Percentiles rank a stretch among this genome's conserved stretches.
Evolutionary conservation across 1,140 invertebrate genomes (phyloP).

Genomic region (Venustaconcha ellipsiformis): DNA sequence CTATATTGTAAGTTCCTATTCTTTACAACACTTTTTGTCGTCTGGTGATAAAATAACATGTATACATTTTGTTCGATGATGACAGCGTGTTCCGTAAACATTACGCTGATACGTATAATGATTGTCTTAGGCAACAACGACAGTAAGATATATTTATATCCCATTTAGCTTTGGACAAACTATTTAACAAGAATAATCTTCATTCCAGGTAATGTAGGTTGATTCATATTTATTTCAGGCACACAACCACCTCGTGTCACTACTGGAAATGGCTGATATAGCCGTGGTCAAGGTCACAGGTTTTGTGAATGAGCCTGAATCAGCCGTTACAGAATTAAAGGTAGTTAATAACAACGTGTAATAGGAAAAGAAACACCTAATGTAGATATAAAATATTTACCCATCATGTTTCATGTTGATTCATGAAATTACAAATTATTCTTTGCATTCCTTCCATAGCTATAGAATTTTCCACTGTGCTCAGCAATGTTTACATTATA

Average conservation of each 20-base stretch:
- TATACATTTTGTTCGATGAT: no score
- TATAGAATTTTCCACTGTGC: neutral
- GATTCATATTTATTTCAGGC: conserved; percentile 73
- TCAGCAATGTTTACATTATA: neutral
- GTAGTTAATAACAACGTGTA: conserved; percentile 50
- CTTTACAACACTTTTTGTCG: no score
- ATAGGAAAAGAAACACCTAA: neutral
- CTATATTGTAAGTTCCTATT: no score
- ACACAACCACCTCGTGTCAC: conserved; percentile 90
- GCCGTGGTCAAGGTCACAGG: conserved; percentile 92
- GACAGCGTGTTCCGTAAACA: no score
- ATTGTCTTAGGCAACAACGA: no score
- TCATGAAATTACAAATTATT: no score
- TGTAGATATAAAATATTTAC: neutral
- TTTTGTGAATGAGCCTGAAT: conserved; percentile 90
- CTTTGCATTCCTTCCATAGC: neutral
- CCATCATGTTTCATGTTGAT: neutral
- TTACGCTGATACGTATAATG: no score
- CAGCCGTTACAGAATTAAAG: conserved; percentile 78
- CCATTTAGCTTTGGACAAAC: no score
- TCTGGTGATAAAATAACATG: no score
- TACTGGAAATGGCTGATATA: conserved; percentile 85
- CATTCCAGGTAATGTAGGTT: no score
- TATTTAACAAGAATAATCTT: no score
- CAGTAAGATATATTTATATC: no score